These are phyloP conservation scores for Danionella cerebrum DNA, from an alignment of 2,113 vertebrate species.

Conservation along the genomic window DNA sequence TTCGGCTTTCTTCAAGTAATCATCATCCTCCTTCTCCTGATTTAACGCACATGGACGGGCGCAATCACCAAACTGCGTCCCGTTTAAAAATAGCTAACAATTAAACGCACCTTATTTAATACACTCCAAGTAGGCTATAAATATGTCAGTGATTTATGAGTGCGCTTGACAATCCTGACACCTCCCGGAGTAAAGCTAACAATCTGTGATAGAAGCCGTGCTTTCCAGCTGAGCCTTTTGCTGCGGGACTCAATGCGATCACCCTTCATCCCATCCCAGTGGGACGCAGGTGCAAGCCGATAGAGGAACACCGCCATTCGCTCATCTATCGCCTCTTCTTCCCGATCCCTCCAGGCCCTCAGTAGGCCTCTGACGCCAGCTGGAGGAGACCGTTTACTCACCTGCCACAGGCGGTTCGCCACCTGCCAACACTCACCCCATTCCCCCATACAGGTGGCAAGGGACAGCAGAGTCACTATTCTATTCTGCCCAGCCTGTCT, in stretches of 20 bases:
- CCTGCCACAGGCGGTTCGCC: slow-evolving; percentile 33
- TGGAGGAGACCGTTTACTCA: slow-evolving; percentile 48
- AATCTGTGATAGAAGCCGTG: slow-evolving; percentile 29
- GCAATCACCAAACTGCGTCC: not conserved
- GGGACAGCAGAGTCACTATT: slow-evolving; percentile 51
- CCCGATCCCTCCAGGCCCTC: not conserved
- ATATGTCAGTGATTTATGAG: slow-evolving; percentile 14
- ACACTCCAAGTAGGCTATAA: not conserved
- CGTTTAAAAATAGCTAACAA: not conserved
- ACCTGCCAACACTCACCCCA: slow-evolving; percentile 36
- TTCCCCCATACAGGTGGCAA: slow-evolving; percentile 44
- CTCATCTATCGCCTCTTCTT: not conserved
- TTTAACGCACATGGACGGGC: no score
- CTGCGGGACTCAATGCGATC: slow-evolving; percentile 15
- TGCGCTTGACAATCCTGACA: not conserved
- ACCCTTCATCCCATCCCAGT: slow-evolving; percentile 10
- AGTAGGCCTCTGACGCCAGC: slow-evolving; percentile 31
- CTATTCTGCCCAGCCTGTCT: slow-evolving; percentile 42
- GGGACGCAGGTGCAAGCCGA: slow-evolving; percentile 22
- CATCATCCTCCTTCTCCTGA: not conserved
- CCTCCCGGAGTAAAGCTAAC: slow-evolving; percentile 11
- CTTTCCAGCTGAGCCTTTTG: slow-evolving; percentile 27
- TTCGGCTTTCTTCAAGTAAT: not conserved
- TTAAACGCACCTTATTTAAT: not conserved
- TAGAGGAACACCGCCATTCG: not conserved